These are phyloP conservation scores for Solen grandis DNA, from an alignment of 1,140 invertebrate genomes.

Conservation along the genomic window DNA sequence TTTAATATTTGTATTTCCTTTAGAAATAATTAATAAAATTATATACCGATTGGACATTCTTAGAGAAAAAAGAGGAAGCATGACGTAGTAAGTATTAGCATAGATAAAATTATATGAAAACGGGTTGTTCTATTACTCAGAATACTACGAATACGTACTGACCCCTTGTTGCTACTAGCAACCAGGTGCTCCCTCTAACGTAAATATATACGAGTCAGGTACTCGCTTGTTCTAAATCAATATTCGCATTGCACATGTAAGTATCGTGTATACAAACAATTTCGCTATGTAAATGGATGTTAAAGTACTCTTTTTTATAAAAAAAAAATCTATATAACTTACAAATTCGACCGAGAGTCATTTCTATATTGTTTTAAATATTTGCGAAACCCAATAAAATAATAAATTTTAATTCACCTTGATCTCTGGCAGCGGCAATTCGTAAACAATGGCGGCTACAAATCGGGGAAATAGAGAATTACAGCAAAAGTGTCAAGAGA, in stretches of 20 bases:
- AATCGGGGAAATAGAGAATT: slow-evolving; percentile 87
- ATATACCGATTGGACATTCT: too few species aligned
- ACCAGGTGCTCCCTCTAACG: slow-evolving; percentile 10
- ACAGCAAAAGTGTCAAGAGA: slow-evolving; percentile 86
- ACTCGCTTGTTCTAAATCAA: slow-evolving; percentile 39
- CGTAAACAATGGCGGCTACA: slow-evolving; percentile 75
- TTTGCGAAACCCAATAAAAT: neutral
- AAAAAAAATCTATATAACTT: neutral
- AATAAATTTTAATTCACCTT: neutral
- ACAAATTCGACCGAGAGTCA: neutral
- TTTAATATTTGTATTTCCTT: too few species aligned
- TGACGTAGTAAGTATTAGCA: too few species aligned
- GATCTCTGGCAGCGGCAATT: slow-evolving; percentile 1
- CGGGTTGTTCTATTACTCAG: too few species aligned
- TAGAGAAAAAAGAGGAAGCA: too few species aligned
- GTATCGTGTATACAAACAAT: neutral
- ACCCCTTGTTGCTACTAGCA: slow-evolving; percentile 30
- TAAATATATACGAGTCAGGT: slow-evolving; percentile 33
- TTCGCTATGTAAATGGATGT: neutral
- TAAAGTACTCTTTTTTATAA: neutral
- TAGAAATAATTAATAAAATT: too few species aligned
- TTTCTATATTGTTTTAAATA: neutral
- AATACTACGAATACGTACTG: neutral
- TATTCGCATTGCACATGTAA: slow-evolving; percentile 27
- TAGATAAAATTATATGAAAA: too few species aligned